phyloP scores from a whole-genome alignment of 2,888 invertebrate species.

The Volucella zonaria region DNA sequence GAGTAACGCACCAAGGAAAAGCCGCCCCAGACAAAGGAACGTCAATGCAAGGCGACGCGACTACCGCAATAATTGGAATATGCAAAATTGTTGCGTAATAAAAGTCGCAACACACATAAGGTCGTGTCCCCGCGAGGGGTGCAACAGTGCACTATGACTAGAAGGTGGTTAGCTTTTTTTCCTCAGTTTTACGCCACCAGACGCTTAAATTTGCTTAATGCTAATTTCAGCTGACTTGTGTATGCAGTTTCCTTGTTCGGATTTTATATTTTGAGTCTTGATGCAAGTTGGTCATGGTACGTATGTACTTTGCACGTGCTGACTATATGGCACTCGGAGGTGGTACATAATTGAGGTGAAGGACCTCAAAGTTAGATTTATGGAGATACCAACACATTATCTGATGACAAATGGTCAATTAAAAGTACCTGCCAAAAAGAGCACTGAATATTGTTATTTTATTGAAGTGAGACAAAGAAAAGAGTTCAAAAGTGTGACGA shows the following conservation, averaged over 20 bases:
- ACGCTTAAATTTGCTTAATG: slow-evolving; percentile 53
- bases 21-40: slow-evolving; percentile 54
- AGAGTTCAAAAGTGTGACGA: too few species aligned
- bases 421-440: too few species aligned
- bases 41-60: slow-evolving; percentile 48
- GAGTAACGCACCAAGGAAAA: slow-evolving; percentile 46
- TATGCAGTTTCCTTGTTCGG: slow-evolving; percentile 59
- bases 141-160: slow-evolving; percentile 46
- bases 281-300: too few species aligned
- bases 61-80: slow-evolving; percentile 59
- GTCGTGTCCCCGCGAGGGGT: slow-evolving; percentile 60
- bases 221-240: slow-evolving; percentile 44
- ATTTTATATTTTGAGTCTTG: slow-evolving; percentile 34
- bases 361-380: too few species aligned
- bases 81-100: slow-evolving; percentile 68
- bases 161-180: slow-evolving; percentile 45
- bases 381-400: too few species aligned
- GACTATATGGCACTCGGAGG: too few species aligned
- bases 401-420: too few species aligned
- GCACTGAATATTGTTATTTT: too few species aligned
- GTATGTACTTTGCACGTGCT: too few species aligned
- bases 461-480: too few species aligned
- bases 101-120: slow-evolving; percentile 54
- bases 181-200: background rate
- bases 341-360: too few species aligned